Base-by-base conservation (phyloP, 2,113 vertebrate species). In the Fukomys damarensis region DNA sequence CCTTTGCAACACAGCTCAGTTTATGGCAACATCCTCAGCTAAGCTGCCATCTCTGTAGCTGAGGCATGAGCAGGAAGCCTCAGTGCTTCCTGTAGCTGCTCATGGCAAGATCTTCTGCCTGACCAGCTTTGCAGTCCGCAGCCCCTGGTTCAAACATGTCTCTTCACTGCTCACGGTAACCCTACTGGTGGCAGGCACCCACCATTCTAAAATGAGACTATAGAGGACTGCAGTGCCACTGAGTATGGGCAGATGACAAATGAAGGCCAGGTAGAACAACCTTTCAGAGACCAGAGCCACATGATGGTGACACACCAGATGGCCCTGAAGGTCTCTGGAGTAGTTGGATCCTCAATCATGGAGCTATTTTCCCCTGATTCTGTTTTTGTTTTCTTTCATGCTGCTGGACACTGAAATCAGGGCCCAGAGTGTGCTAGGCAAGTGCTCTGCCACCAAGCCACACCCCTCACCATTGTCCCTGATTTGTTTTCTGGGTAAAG, bases 211-310 rank as follows among this genome's bases (percentile, higher is more conserved):
- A 86, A 35, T 1, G 20, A 41, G 52, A 24, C 12, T 49, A 13
- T 7, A 24, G 92, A 66, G 8, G 26, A 63, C 68, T 86, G 94
- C 72, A 12, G 74, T 83, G 88, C 13, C 68, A n/a, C 1, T 86
- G 81, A 80, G 56, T 38, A 5, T 41, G 80, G 11, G 30, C 6
- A 8, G 54, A 49, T 81, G 83, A 63, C 68, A 77, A 95, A 56
- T 24, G 0, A 2, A 10, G 28, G 90, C 35, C 11, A 12, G 41
- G 46, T 0, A 0, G 1, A 95, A 22, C 0, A 0, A 76, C 49
- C 61, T 65, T 41, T 72, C 4, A 28, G 89, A 41, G 52, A n/a
- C 7, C 11, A n/a, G 32, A 68, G 30, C 46, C 26, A 0, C 0
- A 7, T 2, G 43, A 20, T 9, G 32, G 52, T 26, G 0, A 4